Conservation (phyloP, 2,113 vertebrate genomes). For the Oxyruncus cristatus region DNA sequence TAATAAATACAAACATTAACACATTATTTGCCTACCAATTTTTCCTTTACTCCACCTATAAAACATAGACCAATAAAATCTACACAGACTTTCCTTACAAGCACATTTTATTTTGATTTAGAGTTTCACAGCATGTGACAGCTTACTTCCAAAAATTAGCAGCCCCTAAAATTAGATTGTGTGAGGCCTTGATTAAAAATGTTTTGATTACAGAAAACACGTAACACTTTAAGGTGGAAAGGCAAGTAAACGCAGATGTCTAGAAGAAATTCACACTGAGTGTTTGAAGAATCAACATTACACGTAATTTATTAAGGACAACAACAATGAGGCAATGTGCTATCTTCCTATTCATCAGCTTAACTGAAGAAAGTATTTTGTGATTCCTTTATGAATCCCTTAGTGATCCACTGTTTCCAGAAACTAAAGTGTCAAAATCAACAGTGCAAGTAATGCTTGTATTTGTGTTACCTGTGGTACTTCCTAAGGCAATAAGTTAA, state of each 20-base stretch:
- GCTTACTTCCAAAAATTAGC: not conserved
- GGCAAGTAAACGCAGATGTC: not conserved
- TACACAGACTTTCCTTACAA: not conserved
- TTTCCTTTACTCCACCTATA: not conserved
- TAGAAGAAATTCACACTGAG: not conserved
- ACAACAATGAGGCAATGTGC: not conserved
- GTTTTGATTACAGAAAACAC: not conserved
- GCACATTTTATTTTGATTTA: not conserved
- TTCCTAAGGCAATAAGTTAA: not conserved
- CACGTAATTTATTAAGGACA: not conserved
- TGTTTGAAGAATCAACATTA: not conserved
- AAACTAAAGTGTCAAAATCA: not conserved
- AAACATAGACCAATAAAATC: not conserved
- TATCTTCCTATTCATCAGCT: not conserved
- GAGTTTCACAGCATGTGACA: not conserved
- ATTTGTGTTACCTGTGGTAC: not conserved
- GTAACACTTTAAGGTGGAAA: not conserved
- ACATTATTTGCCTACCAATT: not conserved
- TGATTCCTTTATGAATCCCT: not conserved
- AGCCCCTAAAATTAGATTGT: not conserved
- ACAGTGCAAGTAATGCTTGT: not conserved
- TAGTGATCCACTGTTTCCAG: not conserved
- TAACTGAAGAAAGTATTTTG: not conserved
- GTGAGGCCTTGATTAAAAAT: not conserved
- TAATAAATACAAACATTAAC: not conserved